Percentiles rank a stretch among this genome's conserved stretches.
Evolutionary conservation across 2,113 vertebrate genomes (phyloP).

Genomic region (Heterotilapia buettikoferi): DNA sequence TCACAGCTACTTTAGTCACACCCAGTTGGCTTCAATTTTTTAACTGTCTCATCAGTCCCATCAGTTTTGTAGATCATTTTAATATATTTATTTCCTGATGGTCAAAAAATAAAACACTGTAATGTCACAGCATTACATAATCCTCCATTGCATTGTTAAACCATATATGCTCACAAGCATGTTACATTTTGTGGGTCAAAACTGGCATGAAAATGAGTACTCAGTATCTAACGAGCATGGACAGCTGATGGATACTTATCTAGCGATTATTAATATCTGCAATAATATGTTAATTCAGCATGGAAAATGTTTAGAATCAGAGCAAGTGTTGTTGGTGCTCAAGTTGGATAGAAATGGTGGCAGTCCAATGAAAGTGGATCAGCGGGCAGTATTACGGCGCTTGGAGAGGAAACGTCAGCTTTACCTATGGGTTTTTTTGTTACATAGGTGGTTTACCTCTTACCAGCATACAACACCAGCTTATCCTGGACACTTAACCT

Average conservation of each 20-base stretch:
- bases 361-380: background rate
- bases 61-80: background rate
- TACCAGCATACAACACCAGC: background rate
- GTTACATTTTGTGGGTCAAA: background rate
- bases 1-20: background rate
- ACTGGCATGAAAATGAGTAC: background rate
- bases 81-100: background rate
- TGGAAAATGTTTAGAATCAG: accelerated
- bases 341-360: background rate
- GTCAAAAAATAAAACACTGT: background rate
- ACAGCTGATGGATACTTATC: background rate
- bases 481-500: background rate
- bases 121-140: background rate
- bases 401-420: background rate
- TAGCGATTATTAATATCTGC: background rate
- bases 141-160: background rate
- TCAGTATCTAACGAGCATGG: background rate
- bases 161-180: background rate
- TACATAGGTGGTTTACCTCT: background rate
- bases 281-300: background rate
- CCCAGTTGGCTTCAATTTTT: background rate
- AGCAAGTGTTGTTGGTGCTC: background rate
- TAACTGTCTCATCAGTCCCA: background rate
- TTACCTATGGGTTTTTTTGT: background rate
- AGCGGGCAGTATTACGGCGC: accelerated